Percentiles rank a stretch among this genome's conserved stretches.
phyloP scores from a whole-genome alignment of 2,888 invertebrate genomes.

The Notocelia uddmanniana region DNA sequence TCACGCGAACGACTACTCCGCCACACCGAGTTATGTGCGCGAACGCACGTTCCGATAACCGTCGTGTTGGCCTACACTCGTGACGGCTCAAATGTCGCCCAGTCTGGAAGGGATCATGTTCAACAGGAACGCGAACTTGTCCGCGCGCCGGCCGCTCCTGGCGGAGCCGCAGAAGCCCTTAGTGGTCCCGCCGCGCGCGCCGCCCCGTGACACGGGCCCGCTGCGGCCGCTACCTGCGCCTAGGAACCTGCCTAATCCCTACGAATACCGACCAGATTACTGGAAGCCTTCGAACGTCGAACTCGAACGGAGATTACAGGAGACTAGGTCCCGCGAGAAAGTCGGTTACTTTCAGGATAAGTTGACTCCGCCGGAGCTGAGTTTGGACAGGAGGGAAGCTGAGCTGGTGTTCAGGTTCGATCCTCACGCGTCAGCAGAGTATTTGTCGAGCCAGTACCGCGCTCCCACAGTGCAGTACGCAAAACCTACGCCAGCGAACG shows the following conservation, averaged over 20 bases:
- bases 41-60: conserved; percentile 72
- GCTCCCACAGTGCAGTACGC: conserved; percentile 78
- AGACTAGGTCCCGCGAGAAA: conserved; percentile 77
- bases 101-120: conserved; percentile 83
- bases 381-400: conserved; percentile 78
- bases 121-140: conserved; percentile 81
- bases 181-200: conserved; percentile 77
- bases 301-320: conserved; percentile 78
- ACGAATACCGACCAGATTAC: conserved; percentile 74
- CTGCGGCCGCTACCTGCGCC: conserved; percentile 72
- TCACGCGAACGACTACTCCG: conserved; percentile 63
- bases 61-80: conserved; percentile 60
- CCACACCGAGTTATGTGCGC: conserved; percentile 77
- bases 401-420: conserved; percentile 82
- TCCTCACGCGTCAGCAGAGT: conserved; percentile 77
- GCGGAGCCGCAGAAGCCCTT: conserved; percentile 81
- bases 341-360: conserved; percentile 82
- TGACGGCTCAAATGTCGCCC: conserved; percentile 84
- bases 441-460: conserved; percentile 77
- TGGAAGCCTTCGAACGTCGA: conserved; percentile 83
- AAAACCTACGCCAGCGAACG: conserved; percentile 78
- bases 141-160: conserved; percentile 81
- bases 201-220: conserved; percentile 76
- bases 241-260: conserved; percentile 66
- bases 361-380: conserved; percentile 75